These are phyloP conservation scores for Poeciliopsis turrubarensis DNA, from an alignment of 2,113 vertebrate species.

Conservation along the genomic window DNA sequence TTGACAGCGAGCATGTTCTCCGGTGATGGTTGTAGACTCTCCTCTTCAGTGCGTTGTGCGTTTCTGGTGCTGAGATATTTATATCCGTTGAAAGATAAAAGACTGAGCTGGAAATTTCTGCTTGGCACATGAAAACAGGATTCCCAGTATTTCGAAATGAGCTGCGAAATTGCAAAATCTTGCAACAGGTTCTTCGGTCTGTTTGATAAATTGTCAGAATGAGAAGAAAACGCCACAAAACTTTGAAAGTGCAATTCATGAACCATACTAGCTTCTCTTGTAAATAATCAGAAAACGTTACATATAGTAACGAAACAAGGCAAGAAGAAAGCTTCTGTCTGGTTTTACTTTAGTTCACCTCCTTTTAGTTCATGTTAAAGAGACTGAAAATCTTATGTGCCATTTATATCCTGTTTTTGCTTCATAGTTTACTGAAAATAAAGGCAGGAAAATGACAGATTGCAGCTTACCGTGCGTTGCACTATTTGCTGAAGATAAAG, in stretches of 20 bases:
- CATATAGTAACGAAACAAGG: not conserved
- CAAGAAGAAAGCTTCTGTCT: not conserved
- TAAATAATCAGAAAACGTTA: not conserved
- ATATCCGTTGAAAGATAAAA: slow-evolving; percentile 35
- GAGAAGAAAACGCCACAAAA: not conserved
- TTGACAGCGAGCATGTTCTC: slow-evolving; percentile 7
- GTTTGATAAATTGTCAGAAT: not conserved
- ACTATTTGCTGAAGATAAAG: not conserved
- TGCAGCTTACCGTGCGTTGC: slow-evolving; percentile 4
- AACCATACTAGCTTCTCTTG: not conserved
- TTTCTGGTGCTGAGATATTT: slow-evolving; percentile 39
- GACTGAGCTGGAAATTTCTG: slow-evolving; percentile 15
- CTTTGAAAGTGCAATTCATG: not conserved
- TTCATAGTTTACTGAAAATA: slow-evolving; percentile 11
- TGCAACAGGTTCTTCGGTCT: not conserved
- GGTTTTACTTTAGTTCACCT: not conserved
- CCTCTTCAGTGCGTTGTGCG: not conserved
- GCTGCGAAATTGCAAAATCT: slow-evolving; percentile 33
- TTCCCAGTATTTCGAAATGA: slow-evolving; percentile 32
- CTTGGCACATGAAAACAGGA: slow-evolving; percentile 6
- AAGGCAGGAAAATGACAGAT: not conserved
- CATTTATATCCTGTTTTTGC: slow-evolving; percentile 3
- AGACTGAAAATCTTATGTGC: not conserved
- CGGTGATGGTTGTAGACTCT: not conserved
- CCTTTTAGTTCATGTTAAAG: not conserved